Evolutionary conservation across 2,113 vertebrate species (phyloP).

Genomic region (Pyxicephalus adspersus): DNA sequence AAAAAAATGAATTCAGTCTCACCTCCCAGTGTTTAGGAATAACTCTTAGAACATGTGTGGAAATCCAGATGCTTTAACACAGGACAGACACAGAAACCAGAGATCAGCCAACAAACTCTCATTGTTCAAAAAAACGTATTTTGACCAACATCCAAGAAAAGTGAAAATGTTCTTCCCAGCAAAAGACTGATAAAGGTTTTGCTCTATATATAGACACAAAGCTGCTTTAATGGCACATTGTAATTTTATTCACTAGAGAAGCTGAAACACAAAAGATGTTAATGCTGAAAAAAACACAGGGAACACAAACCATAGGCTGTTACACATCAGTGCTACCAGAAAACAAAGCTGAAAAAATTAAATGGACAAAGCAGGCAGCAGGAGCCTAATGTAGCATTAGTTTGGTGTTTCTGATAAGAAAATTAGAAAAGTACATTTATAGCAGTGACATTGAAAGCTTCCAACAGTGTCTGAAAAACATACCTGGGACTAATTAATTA

Average conservation of each 20-base stretch:
- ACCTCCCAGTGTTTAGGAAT: neutral
- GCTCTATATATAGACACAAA: slow-evolving; percentile 45
- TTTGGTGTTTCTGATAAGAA: slow-evolving; percentile 27
- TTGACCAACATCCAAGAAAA: slow-evolving; percentile 32
- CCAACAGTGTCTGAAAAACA: slow-evolving; percentile 20
- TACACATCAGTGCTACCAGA: slow-evolving; percentile 2
- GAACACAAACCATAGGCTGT: slow-evolving; percentile 20
- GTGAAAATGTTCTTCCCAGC: slow-evolving; percentile 34
- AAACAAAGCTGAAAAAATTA: slow-evolving; percentile 25
- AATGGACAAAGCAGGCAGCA: neutral
- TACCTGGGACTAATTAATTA: slow-evolving; percentile 52
- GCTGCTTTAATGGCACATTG: slow-evolving; percentile 37
- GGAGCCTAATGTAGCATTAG: slow-evolving; percentile 15
- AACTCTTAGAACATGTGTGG: neutral
- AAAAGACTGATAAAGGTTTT: slow-evolving; percentile 10
- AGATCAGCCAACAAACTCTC: slow-evolving; percentile 10
- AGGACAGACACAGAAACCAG: slow-evolving; percentile 34
- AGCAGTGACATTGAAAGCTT: slow-evolving; percentile 33
- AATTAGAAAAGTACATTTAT: slow-evolving; percentile 44
- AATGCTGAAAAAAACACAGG: slow-evolving; percentile 17
- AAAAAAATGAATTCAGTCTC: slow-evolving; percentile 19
- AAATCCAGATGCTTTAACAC: slow-evolving; percentile 48
- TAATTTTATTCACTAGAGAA: slow-evolving; percentile 44
- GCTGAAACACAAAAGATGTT: slow-evolving; percentile 40
- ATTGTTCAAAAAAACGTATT: slow-evolving; percentile 22